Evolutionary conservation across 2,888 invertebrate genomes (phyloP).

Genomic region (Neoscelio sp.): DNA sequence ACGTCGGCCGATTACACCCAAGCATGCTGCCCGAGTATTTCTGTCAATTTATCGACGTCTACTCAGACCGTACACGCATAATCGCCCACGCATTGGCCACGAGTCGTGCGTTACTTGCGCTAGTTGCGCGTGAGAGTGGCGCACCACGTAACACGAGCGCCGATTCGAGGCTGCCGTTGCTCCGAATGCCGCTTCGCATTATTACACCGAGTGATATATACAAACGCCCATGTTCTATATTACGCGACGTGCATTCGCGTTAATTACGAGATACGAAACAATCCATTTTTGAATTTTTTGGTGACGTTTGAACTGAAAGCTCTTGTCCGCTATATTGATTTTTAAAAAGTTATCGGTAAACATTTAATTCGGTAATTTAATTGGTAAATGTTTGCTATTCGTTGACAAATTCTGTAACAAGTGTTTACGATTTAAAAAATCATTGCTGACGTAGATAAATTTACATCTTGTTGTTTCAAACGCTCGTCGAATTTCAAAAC

Average conservation of each 20-base stretch:
- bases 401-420: no score
- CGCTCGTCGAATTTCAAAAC: no score
- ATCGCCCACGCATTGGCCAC: conserved; percentile 47
- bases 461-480: no score
- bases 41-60: conserved; percentile 55
- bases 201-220: conserved; percentile 46
- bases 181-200: conserved; percentile 54
- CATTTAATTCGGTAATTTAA: no score
- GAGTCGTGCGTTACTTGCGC: conserved; percentile 21
- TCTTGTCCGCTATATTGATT: no score
- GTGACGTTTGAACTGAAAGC: no score
- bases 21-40: conserved; percentile 31
- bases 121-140: conserved; percentile 39
- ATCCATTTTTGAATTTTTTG: conserved; percentile 1
- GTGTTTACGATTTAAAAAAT: no score
- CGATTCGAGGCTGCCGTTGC: conserved; percentile 54
- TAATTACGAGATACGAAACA: conserved; percentile 51
- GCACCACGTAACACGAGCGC: conserved; percentile 55
- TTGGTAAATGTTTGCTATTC: no score
- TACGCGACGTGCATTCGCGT: conserved; percentile 51
- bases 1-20: conserved; percentile 27
- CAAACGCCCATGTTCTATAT: conserved; percentile 52
- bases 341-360: no score
- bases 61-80: conserved; percentile 40
- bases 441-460: no score